Evolutionary conservation across 2,113 vertebrate species (phyloP).

Genomic region (Xiphophorus hellerii): DNA sequence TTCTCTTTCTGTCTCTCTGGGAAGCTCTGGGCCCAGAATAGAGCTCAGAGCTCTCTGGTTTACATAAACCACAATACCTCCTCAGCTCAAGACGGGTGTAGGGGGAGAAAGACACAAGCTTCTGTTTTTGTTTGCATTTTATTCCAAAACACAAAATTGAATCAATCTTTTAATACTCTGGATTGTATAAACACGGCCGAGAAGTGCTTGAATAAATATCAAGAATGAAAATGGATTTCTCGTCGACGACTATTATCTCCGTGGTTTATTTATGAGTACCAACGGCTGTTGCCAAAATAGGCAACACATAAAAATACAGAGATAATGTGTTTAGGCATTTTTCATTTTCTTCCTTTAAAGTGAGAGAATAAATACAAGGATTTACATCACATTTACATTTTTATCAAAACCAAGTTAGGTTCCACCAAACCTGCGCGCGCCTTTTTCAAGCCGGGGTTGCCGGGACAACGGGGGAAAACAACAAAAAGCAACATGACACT

Average conservation of each 20-base stretch:
- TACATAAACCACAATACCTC: slow-evolving; percentile 76
- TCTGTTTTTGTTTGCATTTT: slow-evolving; percentile 91
- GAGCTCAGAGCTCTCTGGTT: slow-evolving; percentile 70
- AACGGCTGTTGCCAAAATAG: slow-evolving; percentile 72
- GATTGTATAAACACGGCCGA: slow-evolving; percentile 88
- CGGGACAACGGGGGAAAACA: slow-evolving; percentile 60
- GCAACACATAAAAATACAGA: slow-evolving; percentile 75
- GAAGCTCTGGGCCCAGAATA: slow-evolving; percentile 73
- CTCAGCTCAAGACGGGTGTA: slow-evolving; percentile 57
- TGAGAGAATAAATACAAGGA: slow-evolving; percentile 79
- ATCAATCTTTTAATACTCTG: slow-evolving; percentile 94
- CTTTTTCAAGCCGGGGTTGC: slow-evolving; percentile 46
- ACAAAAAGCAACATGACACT: slow-evolving; percentile 68
- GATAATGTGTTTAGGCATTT: slow-evolving; percentile 77
- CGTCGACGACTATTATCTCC: slow-evolving; percentile 84
- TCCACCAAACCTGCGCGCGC: slow-evolving; percentile 37
- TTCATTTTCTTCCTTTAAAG: slow-evolving; percentile 77
- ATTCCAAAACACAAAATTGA: slow-evolving; percentile 91
- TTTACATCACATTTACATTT: slow-evolving; percentile 82
- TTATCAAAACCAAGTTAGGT: slow-evolving; percentile 77
- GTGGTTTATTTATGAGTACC: slow-evolving; percentile 83
- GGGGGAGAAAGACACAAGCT: slow-evolving; percentile 77
- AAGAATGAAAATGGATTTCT: slow-evolving; percentile 91
- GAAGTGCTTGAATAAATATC: slow-evolving; percentile 85
- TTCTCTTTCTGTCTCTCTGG: slow-evolving; percentile 62